Evolutionary conservation across 2,797 vertebrate species (phyloP), one percentile per base, ranked within the genome.

Genomic region (Nannoperca australis): DNA sequence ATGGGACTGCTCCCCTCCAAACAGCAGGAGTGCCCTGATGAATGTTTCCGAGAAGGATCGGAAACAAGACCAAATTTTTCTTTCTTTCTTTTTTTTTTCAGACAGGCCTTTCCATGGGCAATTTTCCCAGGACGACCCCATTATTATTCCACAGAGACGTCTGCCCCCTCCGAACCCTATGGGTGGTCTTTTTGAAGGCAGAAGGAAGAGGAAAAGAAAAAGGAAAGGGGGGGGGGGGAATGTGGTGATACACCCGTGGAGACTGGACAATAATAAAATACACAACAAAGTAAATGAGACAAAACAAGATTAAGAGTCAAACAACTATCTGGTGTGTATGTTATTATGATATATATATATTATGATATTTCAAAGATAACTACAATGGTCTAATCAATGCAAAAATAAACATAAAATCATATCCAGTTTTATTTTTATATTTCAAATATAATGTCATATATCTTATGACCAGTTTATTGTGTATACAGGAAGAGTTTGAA

Each of bases 121-220:
- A 82, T 90, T 95, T 95, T 95, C 95, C 95, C 94, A 94, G 94
- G 92, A 94, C 92, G 91, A 92, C 88, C 91, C 92, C 90, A 96
- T 95, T 95, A 96, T 95, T 95, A 96, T 96, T 95, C 95, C 90
- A 80, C 81, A 88, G 94, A 95, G 94, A 95, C 74, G 86, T 92
- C 90, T 90, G 92, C 93, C 93, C 93, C 93, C 92, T 92, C 91
- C 84, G 68, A 93, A 89, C 94, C 93, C 93, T 78, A 95, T 95
- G 95, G 95, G 95, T 96, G 95, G 95, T 95, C 94, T 93, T 90
- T 94, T 74, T 90, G 79, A 91, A 89, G 89, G 91, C 90, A 78
- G 88, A 91, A 90, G 82, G 88, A 92, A 92, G 85, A 90, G 86
- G 77, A 89, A 89, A 89, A 93, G 85, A 90, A 92, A 92, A 88